Conservation (phyloP, 2,113 vertebrate genomes). For the Numida meleagris region DNA sequence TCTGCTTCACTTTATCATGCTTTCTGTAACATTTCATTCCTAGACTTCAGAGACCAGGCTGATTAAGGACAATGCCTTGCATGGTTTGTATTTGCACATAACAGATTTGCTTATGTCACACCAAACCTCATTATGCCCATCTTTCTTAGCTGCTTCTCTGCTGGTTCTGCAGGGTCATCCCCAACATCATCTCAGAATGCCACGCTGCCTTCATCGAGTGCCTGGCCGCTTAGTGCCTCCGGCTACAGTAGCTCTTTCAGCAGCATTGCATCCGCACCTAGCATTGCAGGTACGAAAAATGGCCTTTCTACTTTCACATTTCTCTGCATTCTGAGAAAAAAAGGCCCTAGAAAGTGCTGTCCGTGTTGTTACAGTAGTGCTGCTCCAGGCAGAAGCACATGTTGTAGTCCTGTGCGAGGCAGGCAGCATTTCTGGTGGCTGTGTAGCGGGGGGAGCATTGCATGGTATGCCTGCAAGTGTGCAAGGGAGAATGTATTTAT, state of each 20-base stretch:
- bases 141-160: slow-evolving; percentile 72
- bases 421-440: slow-evolving; percentile 10
- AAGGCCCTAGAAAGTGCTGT: slow-evolving; percentile 28
- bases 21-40: slow-evolving; percentile 59
- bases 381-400: neutral
- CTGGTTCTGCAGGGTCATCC: slow-evolving; percentile 86
- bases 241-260: slow-evolving; percentile 85
- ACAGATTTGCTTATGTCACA: slow-evolving; percentile 47
- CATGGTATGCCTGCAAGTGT: neutral
- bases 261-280: slow-evolving; percentile 82
- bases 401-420: neutral
- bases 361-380: neutral
- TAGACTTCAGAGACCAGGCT: neutral
- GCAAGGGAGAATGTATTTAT: neutral
- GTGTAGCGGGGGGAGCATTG: neutral
- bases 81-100: slow-evolving; percentile 10
- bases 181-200: slow-evolving; percentile 89
- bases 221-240: slow-evolving; percentile 89
- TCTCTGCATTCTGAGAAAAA: slow-evolving; percentile 27
- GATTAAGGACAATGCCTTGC: neutral
- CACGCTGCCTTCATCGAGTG: slow-evolving; percentile 88
- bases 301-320: slow-evolving; percentile 57
- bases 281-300: slow-evolving; percentile 81
- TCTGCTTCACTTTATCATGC: slow-evolving; percentile 16
- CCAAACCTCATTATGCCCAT: slow-evolving; percentile 53